Evolutionary conservation across 64 coral and sea anemone genomes (phyloP).

Genomic region (Montipora capricornis): DNA sequence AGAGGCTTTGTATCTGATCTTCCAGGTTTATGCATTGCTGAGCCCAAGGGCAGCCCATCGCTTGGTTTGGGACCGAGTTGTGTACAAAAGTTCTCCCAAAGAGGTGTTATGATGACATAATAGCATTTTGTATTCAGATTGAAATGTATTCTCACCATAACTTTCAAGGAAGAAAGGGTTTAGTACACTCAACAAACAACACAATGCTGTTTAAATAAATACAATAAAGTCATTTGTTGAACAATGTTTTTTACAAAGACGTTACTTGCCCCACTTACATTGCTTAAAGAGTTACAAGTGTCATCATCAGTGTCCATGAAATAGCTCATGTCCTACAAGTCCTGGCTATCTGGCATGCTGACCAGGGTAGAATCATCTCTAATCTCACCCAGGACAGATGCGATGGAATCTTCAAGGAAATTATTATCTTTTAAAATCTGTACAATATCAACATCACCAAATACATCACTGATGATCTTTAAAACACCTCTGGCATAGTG

Average conservation of each 20-base stretch:
- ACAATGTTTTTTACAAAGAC: background rate
- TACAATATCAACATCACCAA: constrained; percentile 51
- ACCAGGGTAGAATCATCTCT: constrained; percentile 67
- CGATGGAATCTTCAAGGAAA: constrained; percentile 14
- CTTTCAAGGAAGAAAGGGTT: no score
- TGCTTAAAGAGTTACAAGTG: background rate
- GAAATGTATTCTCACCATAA: background rate
- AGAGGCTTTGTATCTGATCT: constrained; percentile 73
- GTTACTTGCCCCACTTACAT: background rate
- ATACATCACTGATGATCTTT: constrained; percentile 20
- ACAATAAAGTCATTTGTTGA: background rate
- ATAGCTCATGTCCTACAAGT: constrained; percentile 57
- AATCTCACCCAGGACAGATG: constrained; percentile 58
- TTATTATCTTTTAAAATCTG: background rate
- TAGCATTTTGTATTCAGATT: constrained; percentile 63
- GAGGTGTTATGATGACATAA: constrained; percentile 59
- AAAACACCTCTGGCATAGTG: constrained; percentile 63
- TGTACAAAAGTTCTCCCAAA: constrained; percentile 75
- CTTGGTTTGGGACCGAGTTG: no score
- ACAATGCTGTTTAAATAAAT: background rate
- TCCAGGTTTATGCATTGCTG: constrained; percentile 75
- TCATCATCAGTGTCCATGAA: constrained; percentile 22
- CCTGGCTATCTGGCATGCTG: constrained; percentile 63
- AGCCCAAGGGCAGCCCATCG: no score
- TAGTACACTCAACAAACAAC: no score